Evolutionary conservation across 1,140 invertebrate species (phyloP).

Genomic region (Paraescarpia echinospica): DNA sequence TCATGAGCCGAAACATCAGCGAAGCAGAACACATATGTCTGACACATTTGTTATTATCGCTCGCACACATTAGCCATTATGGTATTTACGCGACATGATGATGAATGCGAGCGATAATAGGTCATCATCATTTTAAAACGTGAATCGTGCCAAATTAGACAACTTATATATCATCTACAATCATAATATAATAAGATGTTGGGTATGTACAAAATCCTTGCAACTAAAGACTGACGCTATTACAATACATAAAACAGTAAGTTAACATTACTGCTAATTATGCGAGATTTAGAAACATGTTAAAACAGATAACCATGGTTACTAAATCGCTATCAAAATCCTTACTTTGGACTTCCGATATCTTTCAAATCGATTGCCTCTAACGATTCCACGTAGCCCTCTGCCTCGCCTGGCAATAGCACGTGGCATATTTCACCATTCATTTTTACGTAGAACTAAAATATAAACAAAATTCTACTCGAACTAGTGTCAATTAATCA

Average conservation of each 20-base stretch:
- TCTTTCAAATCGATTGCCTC: constrained; percentile 32
- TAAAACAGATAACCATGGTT: neutral
- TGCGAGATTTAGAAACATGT: neutral
- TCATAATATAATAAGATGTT: neutral
- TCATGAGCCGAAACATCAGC: too few relatives aligned
- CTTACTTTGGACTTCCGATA: constrained; percentile 32
- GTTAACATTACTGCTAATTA: neutral
- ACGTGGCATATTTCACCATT: constrained; percentile 19
- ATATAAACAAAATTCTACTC: neutral
- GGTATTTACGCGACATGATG: too few relatives aligned
- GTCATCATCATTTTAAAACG: neutral
- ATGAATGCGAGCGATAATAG: neutral
- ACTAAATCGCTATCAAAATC: neutral
- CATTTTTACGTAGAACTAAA: neutral
- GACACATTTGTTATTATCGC: too few relatives aligned
- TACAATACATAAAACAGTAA: neutral
- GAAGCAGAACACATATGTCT: too few relatives aligned
- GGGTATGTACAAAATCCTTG: neutral
- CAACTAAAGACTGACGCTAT: neutral
- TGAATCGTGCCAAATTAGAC: neutral
- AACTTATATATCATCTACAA: neutral
- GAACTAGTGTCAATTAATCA: neutral
- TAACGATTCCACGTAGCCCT: constrained; percentile 33
- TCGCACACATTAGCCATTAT: too few relatives aligned
- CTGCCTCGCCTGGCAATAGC: constrained; percentile 33